A percentile compares a stretch with the other conserved stretches of the same genome.
Evolutionary conservation across 37 sponge, comb jelly and placozoan species (phyloP).

Genomic region (Aplysina aerophoba): DNA sequence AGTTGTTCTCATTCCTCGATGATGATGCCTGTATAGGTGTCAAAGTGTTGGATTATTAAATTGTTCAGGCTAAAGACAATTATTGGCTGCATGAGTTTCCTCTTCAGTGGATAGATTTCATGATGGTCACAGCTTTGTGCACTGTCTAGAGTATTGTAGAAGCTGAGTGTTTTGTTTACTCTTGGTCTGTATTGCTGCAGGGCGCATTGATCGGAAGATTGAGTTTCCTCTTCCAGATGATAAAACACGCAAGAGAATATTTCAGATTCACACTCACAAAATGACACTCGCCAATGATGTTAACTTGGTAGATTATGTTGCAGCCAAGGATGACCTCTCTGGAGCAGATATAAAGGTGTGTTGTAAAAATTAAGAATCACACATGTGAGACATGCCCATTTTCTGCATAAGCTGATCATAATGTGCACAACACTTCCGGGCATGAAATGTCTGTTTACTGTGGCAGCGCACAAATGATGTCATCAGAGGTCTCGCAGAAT

Average conservation of each 20-base stretch:
- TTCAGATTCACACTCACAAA: conserved; percentile 93
- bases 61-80: no score
- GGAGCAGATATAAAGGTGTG: conserved; percentile 97
- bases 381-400: no score
- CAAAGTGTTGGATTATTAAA: no score
- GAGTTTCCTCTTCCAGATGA: conserved; percentile 99
- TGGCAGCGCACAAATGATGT: not conserved
- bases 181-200: conserved; percentile 31
- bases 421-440: no score
- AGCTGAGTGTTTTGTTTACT: not conserved
- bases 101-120: no score
- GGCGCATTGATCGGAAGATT: conserved; percentile 98
- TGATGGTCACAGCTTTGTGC: no score
- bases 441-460: not conserved
- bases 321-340: conserved; percentile 97
- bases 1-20: no score
- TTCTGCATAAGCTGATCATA: no score
- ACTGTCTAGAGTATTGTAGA: no score
- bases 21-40: no score
- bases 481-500: no score
- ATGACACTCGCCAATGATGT: conserved; percentile 96
- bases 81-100: no score
- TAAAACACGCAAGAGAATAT: conserved; percentile 93
- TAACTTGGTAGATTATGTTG: conserved; percentile 94
- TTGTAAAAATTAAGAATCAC: not conserved